Conservation (phyloP, 2,797 vertebrate genomes). For the Crypturellus tataupa region DNA sequence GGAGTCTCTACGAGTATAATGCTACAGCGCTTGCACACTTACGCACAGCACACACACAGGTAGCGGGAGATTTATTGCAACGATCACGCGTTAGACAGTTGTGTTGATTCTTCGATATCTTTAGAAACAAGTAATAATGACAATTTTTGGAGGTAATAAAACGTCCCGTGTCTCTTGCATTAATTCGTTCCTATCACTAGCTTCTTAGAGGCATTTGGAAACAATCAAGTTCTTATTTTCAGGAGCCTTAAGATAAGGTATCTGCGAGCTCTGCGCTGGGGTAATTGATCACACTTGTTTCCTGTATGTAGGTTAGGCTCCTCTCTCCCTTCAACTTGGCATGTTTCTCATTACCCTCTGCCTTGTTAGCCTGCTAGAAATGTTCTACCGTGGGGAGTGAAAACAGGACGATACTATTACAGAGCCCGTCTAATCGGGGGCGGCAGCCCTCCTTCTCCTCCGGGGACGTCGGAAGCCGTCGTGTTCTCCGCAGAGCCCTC, state of each 20-base stretch:
- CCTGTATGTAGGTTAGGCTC: conserved; percentile 87
- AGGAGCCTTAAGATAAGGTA: conserved; percentile 92
- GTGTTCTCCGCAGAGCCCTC: conserved; percentile 33
- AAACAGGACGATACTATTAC: conserved; percentile 82
- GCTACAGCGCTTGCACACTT: not conserved
- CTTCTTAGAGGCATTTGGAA: conserved; percentile 91
- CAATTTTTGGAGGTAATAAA: conserved; percentile 84
- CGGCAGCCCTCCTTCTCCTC: conserved; percentile 72
- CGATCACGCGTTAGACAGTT: conserved; percentile 83
- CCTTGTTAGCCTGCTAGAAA: conserved; percentile 84
- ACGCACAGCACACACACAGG: not conserved
- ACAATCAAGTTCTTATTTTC: conserved; percentile 94
- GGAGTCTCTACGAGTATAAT: not conserved
- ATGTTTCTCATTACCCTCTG: conserved; percentile 87
- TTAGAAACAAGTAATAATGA: conserved; percentile 78
- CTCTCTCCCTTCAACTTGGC: conserved; percentile 84
- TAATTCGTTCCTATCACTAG: conserved; percentile 79
- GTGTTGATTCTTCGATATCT: conserved; percentile 81
- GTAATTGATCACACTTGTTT: conserved; percentile 97
- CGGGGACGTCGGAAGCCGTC: conserved; percentile 10
- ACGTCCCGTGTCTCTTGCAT: conserved; percentile 73
- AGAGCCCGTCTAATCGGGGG: conserved; percentile 73
- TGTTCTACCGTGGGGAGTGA: conserved; percentile 81
- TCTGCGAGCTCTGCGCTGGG: conserved; percentile 87
- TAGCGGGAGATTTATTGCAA: conserved; percentile 37